Evolutionary conservation across 1,140 invertebrate genomes (phyloP).

Genomic region (fruit fly (Drosophila melanogaster)): DNA sequence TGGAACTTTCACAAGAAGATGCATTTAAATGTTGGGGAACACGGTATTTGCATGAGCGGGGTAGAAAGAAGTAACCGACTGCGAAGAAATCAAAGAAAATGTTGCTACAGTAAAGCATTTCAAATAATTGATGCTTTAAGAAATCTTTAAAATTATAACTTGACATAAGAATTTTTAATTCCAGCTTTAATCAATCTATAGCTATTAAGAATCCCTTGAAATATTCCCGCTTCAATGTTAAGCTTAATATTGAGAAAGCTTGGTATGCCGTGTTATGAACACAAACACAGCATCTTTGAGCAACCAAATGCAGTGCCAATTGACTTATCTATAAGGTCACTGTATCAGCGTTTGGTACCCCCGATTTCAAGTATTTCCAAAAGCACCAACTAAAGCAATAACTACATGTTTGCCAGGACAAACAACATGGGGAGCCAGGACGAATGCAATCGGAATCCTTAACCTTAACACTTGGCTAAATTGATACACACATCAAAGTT

Average conservation of each 20-base stretch:
- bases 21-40: not conserved
- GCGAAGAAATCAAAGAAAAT: not conserved
- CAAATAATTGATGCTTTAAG: too few relatives aligned
- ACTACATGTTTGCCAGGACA: constrained; percentile 73
- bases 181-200: too few relatives aligned
- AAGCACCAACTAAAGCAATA: constrained; percentile 47
- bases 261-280: too few relatives aligned
- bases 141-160: too few relatives aligned
- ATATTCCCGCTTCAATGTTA: not conserved
- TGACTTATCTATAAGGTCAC: constrained; percentile 78
- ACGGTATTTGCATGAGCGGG: constrained; percentile 6
- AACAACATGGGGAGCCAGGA: constrained; percentile 50
- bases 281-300: constrained; percentile 1
- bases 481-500: constrained; percentile 81
- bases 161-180: too few relatives aligned
- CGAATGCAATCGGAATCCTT: constrained; percentile 54
- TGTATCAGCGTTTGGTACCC: constrained; percentile 29
- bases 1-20: constrained; percentile 4
- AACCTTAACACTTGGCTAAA: constrained; percentile 67
- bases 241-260: not conserved
- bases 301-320: constrained; percentile 71
- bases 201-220: not conserved
- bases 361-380: constrained; percentile 3
- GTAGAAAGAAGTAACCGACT: not conserved
- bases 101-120: not conserved